phyloP scores from a whole-genome alignment of 2,888 invertebrate genomes.

The Tryphoninae sp. region DNA sequence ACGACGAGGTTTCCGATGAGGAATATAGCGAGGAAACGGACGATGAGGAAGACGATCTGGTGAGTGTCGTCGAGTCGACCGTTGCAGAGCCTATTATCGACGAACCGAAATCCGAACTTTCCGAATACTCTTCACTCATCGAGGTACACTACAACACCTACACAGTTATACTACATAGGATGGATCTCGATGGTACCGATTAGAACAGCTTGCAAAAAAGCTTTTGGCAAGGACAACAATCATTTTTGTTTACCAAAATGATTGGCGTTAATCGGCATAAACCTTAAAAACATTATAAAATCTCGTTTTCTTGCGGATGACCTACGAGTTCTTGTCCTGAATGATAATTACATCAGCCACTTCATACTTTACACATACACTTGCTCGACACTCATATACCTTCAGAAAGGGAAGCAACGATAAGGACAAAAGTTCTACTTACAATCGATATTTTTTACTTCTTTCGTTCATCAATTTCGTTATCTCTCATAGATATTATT shows the following conservation, averaged over 20 bases:
- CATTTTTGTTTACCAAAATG: too few species aligned
- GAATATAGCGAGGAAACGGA: conserved; percentile 65
- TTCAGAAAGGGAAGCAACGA: background rate
- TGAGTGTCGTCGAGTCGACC: conserved; percentile 76
- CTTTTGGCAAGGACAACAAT: too few species aligned
- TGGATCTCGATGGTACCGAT: too few species aligned
- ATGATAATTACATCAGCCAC: conserved; percentile 7
- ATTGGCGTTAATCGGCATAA: too few species aligned
- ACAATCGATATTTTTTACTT: background rate
- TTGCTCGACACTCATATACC: conserved; percentile 17
- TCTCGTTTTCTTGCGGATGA: too few species aligned
- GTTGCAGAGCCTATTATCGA: conserved; percentile 73
- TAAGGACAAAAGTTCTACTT: background rate
- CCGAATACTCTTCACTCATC: conserved; percentile 69
- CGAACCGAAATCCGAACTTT: conserved; percentile 71
- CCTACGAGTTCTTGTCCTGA: background rate
- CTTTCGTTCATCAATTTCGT: background rate
- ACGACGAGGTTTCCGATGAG: conserved; percentile 62
- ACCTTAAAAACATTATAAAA: too few species aligned
- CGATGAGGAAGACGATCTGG: conserved; percentile 72
- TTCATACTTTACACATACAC: conserved; percentile 28
- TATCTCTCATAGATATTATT: background rate
- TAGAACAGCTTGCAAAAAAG: too few species aligned
- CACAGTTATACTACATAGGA: conserved; percentile 37
- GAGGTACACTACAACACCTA: conserved; percentile 72